Conservation (phyloP, 2,797 vertebrate species). For the Pangasius djambal region DNA sequence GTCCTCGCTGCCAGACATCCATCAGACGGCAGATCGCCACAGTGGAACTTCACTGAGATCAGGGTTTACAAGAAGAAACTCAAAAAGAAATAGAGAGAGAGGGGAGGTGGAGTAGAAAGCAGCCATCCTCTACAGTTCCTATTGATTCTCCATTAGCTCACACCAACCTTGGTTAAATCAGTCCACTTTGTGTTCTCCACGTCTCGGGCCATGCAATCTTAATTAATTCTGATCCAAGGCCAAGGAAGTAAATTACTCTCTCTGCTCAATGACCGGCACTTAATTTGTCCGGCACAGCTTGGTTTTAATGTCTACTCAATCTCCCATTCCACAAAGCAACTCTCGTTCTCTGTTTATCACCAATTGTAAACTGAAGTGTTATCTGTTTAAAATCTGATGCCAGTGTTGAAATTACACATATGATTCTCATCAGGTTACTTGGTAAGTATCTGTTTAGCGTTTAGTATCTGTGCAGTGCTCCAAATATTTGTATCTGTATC, state of each 20-base stretch:
- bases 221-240: slow-evolving; percentile 57
- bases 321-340: neutral
- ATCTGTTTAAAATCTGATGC: slow-evolving; percentile 34
- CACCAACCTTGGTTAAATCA: slow-evolving; percentile 49
- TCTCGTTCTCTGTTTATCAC: slow-evolving; percentile 17
- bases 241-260: slow-evolving; percentile 52
- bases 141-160: slow-evolving; percentile 57
- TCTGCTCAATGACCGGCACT: slow-evolving; percentile 50
- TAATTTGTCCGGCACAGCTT: slow-evolving; percentile 53
- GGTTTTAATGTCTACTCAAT: slow-evolving; percentile 50
- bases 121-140: slow-evolving; percentile 39
- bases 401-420: neutral
- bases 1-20: neutral
- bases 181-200: slow-evolving; percentile 46
- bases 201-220: slow-evolving; percentile 43
- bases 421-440: neutral
- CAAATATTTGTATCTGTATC: neutral
- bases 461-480: neutral
- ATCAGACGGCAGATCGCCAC: neutral
- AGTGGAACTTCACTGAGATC: neutral
- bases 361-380: neutral
- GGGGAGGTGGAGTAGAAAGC: slow-evolving; percentile 17
- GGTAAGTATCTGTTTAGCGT: neutral
- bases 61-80: slow-evolving; percentile 10
- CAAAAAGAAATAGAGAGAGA: neutral